phyloP scores from a whole-genome alignment of 1,140 invertebrate species.

The Drosophila varians region DNA sequence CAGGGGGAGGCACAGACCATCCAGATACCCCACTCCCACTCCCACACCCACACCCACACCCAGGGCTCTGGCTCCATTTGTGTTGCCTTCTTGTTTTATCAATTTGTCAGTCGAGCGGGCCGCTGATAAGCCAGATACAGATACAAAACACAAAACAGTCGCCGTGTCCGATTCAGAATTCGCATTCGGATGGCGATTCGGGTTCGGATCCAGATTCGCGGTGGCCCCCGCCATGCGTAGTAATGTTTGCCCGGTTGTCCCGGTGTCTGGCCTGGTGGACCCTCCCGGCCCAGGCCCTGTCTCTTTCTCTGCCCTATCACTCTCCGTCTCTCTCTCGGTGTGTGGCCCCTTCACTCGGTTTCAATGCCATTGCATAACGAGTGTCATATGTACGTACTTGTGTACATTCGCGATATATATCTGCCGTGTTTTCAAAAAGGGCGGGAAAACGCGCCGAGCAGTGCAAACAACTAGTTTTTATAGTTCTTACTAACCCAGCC shows the following conservation, averaged over 20 bases:
- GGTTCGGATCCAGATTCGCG: conserved; percentile 18
- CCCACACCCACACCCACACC: background rate
- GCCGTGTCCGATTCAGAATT: background rate
- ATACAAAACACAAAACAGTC: background rate
- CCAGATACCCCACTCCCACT: background rate
- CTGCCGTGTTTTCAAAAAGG: conserved; percentile 52
- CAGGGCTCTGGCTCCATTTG: conserved; percentile 1
- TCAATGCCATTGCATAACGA: conserved; percentile 75
- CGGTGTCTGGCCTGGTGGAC: conserved; percentile 9
- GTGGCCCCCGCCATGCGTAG: conserved; percentile 27
- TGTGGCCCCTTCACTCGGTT: conserved; percentile 16
- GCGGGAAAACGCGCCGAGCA: conserved; percentile 61
- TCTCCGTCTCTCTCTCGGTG: background rate
- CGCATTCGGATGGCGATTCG: conserved; percentile 9
- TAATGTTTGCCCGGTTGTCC: conserved; percentile 37
- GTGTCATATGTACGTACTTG: conserved; percentile 44
- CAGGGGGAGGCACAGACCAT: background rate
- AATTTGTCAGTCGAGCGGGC: conserved; percentile 61
- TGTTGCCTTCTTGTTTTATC: conserved; percentile 52
- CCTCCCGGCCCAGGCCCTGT: background rate
- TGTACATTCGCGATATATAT: conserved; percentile 26
- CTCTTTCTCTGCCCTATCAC: background rate
- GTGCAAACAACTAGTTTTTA: conserved; percentile 70
- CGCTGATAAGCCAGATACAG: conserved; percentile 74
- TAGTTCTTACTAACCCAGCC: conserved; percentile 53